Conservation (phyloP, 2,888 invertebrate species). For the Cordilura impudica region DNA sequence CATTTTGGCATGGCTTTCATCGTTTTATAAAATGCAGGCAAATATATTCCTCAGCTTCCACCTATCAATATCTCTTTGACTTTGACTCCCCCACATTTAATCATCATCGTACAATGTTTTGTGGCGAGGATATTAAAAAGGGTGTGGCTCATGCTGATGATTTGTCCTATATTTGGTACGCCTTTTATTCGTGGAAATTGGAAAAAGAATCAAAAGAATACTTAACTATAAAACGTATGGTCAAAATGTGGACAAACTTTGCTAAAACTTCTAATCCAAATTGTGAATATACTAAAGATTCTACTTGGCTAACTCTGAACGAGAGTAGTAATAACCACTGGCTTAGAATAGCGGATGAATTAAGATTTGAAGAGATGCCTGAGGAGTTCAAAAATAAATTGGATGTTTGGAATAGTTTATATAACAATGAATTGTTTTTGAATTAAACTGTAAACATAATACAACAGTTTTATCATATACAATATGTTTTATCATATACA, state of each 20-base stretch:
- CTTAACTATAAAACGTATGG: slow-evolving; percentile 73
- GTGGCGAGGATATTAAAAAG: slow-evolving; percentile 70
- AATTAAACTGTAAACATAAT: no score
- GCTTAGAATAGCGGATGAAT: slow-evolving; percentile 42
- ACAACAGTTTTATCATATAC: no score
- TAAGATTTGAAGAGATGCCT: slow-evolving; percentile 51
- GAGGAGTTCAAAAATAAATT: slow-evolving; percentile 48
- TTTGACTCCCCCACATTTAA: slow-evolving; percentile 70
- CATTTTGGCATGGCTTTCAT: slow-evolving; percentile 66
- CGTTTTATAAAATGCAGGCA: slow-evolving; percentile 59
- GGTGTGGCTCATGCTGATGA: slow-evolving; percentile 77
- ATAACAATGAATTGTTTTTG: slow-evolving; percentile 30
- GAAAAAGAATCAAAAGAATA: slow-evolving; percentile 71
- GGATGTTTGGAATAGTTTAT: slow-evolving; percentile 53
- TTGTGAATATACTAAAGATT: slow-evolving; percentile 67
- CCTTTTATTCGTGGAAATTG: slow-evolving; percentile 70
- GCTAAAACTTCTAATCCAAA: slow-evolving; percentile 76
- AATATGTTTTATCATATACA: no score
- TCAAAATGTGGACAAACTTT: slow-evolving; percentile 75
- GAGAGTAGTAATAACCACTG: slow-evolving; percentile 65
- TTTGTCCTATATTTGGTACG: slow-evolving; percentile 75
- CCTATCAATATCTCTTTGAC: slow-evolving; percentile 68
- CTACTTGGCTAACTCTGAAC: slow-evolving; percentile 69
- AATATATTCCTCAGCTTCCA: slow-evolving; percentile 49
- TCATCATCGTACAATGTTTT: slow-evolving; percentile 73